Conservation (phyloP, 2,797 vertebrate species). For the Ambastaia sidthimunki region DNA sequence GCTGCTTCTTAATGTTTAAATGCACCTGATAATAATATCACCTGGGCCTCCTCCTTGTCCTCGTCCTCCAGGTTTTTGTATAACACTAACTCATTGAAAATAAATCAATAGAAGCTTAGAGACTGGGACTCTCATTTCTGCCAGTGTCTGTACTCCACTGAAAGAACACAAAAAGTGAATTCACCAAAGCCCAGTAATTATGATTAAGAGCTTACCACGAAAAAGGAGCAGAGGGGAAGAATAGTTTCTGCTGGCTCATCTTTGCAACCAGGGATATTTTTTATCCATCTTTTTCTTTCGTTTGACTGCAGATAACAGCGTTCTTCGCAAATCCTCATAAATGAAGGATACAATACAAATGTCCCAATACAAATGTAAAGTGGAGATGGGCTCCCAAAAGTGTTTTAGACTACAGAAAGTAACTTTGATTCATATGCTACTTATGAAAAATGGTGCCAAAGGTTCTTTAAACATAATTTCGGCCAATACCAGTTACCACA, state of each 20-base stretch:
- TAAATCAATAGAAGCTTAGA: slow-evolving; percentile 73
- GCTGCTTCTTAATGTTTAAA: slow-evolving; percentile 66
- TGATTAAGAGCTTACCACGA: slow-evolving; percentile 68
- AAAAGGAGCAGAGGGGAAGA: slow-evolving; percentile 46
- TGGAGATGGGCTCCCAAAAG: background rate
- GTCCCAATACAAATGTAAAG: background rate
- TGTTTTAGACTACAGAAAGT: background rate
- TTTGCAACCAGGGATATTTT: slow-evolving; percentile 14
- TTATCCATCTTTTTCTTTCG: slow-evolving; percentile 13
- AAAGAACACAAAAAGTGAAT: slow-evolving; percentile 65
- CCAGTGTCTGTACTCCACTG: slow-evolving; percentile 63
- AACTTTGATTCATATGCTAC: background rate
- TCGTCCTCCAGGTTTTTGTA: slow-evolving; percentile 61
- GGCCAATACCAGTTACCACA: no score
- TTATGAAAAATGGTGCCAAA: background rate
- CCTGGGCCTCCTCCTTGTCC: slow-evolving; percentile 26
- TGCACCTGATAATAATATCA: slow-evolving; percentile 65
- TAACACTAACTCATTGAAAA: slow-evolving; percentile 69
- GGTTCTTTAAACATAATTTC: no score
- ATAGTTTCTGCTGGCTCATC: slow-evolving; percentile 23
- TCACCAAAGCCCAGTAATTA: slow-evolving; percentile 65
- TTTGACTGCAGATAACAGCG: background rate
- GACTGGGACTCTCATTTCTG: slow-evolving; percentile 61
- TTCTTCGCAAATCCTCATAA: slow-evolving; percentile 10
- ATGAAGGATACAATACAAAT: slow-evolving; percentile 7